Base-by-base conservation (phyloP, 1,140 invertebrate species). In the Drosophila bifasciata region DNA sequence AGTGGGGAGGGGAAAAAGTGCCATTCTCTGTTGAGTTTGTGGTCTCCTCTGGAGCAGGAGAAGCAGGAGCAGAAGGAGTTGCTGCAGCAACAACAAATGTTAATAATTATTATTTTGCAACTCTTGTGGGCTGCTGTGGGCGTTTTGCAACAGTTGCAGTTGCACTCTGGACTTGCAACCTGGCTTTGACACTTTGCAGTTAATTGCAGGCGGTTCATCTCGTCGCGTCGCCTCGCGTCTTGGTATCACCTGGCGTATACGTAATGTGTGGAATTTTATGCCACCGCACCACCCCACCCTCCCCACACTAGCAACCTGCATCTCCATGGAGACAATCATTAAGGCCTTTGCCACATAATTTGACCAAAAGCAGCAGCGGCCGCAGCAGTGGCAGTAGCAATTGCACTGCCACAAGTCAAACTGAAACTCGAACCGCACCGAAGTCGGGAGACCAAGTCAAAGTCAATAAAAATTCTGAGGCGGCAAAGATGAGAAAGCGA, bases 81-180 rank as follows among this genome's bases (percentile, higher is more conserved):
- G 23, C 11, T 48, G 70, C 7, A 13, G 45, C 51, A 53, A 53
- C 25, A 51, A n/a, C 40, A 46, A 43, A 16, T 56, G 77, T 58
- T 85, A 86, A 85, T 86, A 85, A 85, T 86, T 86, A 72, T 80
- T 76, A 75, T 86, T 86, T 85, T 74, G 57, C 62, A 46, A 11
- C 64, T 44, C 39, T 62, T 53, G 57, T 60, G 62, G 60, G 39
- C 62, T 19, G 46, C 21, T 7, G 77, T 85, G 77, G 81, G 81
- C 76, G 81, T n/a, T n/a, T 70, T 59, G 41, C 59, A 43, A 44
- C 40, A 36, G 23, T 23, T 16, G 23, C 15, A 32, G 28, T 13
- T 36, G 32, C 32, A 36, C 32, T 36, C 32, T 36, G 32, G 32
- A 4, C 32, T 36, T 36, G 32, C 9, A 36, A 17, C 16, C 21